Evolutionary conservation across 2,797 vertebrate species (phyloP).

Genomic region (Chaetodon trifasciatus): DNA sequence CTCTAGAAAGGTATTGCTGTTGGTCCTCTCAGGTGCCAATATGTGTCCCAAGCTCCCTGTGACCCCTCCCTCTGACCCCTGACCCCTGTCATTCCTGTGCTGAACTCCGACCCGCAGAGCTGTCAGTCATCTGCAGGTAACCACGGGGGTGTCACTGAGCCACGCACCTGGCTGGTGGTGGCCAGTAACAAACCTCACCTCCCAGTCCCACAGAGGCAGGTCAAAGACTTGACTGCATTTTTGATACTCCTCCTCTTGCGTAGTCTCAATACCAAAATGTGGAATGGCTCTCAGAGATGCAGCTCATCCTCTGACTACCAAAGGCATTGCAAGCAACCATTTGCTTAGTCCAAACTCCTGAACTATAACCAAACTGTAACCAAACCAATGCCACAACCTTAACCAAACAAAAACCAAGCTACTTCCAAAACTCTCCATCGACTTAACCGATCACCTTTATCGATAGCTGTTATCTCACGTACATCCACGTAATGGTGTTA

Average conservation of each 20-base stretch:
- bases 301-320: constrained; percentile 81
- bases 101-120: constrained; percentile 81
- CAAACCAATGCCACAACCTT: constrained; percentile 82
- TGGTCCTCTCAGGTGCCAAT: constrained; percentile 86
- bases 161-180: constrained; percentile 62
- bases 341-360: constrained; percentile 79
- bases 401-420: constrained; percentile 84
- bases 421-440: constrained; percentile 82
- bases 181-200: constrained; percentile 64
- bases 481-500: constrained; percentile 55
- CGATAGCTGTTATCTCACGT: constrained; percentile 67
- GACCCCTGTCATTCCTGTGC: constrained; percentile 82
- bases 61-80: constrained; percentile 76
- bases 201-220: constrained; percentile 61
- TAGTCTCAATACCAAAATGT: constrained; percentile 78
- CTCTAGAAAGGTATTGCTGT: constrained; percentile 82
- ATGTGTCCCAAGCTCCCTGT: constrained; percentile 84
- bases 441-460: constrained; percentile 70
- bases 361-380: constrained; percentile 84
- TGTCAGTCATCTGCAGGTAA: constrained; percentile 80
- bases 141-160: constrained; percentile 60
- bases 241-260: constrained; percentile 68
- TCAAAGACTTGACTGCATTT: constrained; percentile 72
- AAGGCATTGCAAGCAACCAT: constrained; percentile 80
- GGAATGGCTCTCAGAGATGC: constrained; percentile 79